phyloP scores from a whole-genome alignment of 2,113 vertebrate species.

The Elanus axillaris region DNA sequence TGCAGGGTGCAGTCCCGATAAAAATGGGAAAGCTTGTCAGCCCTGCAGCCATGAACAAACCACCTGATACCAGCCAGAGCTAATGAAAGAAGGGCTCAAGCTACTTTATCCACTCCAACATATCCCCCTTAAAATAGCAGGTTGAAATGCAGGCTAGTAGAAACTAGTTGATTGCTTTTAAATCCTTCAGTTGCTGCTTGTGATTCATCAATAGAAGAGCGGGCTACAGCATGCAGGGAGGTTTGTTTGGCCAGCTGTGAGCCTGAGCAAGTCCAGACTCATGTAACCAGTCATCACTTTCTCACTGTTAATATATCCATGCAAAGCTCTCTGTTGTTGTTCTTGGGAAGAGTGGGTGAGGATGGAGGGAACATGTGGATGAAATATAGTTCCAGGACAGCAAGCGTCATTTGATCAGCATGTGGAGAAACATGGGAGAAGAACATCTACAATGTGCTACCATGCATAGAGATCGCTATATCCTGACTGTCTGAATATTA shows the following conservation, averaged over 20 bases:
- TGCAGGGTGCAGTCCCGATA: background rate
- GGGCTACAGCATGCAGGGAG: background rate
- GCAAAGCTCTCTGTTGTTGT: background rate
- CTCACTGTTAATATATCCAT: slow-evolving; percentile 19
- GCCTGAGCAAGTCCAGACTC: slow-evolving; percentile 55
- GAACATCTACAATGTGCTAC: background rate
- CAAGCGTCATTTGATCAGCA: background rate
- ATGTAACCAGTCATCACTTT: slow-evolving; percentile 39
- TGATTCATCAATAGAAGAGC: slow-evolving; percentile 38
- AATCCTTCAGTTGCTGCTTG: background rate
- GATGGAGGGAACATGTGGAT: background rate
- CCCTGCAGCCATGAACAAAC: background rate
- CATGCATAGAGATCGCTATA: background rate
- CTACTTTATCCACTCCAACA: background rate
- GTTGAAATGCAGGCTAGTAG: background rate
- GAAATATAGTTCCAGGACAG: background rate
- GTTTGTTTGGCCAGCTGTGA: slow-evolving; percentile 55
- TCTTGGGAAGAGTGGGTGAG: background rate
- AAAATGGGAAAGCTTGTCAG: background rate
- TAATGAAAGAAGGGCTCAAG: background rate
- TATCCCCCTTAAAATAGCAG: background rate
- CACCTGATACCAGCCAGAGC: background rate
- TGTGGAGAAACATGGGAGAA: background rate
- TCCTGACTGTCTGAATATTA: background rate
- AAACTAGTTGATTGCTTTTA: slow-evolving; percentile 36